Percentiles rank a stretch among this genome's conserved stretches.
Evolutionary conservation across 2,113 vertebrate genomes (phyloP).

Genomic region (Clarias macrocephalus): DNA sequence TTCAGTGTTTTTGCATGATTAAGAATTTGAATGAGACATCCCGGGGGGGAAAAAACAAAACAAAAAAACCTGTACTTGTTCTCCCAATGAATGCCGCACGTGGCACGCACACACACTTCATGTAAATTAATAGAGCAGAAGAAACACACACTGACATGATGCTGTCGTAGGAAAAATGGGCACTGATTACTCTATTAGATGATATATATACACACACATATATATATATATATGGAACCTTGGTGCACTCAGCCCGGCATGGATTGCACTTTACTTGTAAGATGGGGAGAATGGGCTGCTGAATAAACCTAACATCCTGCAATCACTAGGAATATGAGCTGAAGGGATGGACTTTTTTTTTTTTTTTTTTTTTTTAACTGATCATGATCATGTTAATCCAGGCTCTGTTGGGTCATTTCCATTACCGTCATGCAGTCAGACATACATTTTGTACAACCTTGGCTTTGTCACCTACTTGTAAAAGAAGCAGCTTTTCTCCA

Average conservation of each 20-base stretch:
- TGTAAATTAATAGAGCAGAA: conserved; percentile 56
- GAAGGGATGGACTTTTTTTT: not conserved
- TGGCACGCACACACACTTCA: conserved; percentile 23
- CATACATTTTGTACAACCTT: not conserved
- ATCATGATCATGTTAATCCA: not conserved
- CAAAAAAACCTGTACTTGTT: conserved; percentile 63
- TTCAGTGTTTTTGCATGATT: conserved; percentile 81
- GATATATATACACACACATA: no score
- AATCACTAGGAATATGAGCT: conserved; percentile 17
- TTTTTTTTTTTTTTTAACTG: no score
- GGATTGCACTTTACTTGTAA: not conserved
- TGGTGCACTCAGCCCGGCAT: not conserved
- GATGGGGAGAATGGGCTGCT: not conserved
- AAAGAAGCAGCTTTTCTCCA: not conserved
- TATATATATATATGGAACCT: not conserved
- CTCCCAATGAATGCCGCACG: conserved; percentile 52
- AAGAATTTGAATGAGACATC: conserved; percentile 74
- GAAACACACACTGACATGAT: conserved; percentile 68
- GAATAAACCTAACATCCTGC: not conserved
- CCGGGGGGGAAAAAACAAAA: not conserved
- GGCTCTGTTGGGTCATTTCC: not conserved
- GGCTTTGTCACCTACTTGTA: not conserved
- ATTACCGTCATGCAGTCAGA: conserved; percentile 1
- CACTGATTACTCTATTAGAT: not conserved
- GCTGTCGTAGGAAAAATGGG: conserved; percentile 43